phyloP scores from a whole-genome alignment of 2,797 vertebrate genomes.

The Lateolabrax maculatus region DNA sequence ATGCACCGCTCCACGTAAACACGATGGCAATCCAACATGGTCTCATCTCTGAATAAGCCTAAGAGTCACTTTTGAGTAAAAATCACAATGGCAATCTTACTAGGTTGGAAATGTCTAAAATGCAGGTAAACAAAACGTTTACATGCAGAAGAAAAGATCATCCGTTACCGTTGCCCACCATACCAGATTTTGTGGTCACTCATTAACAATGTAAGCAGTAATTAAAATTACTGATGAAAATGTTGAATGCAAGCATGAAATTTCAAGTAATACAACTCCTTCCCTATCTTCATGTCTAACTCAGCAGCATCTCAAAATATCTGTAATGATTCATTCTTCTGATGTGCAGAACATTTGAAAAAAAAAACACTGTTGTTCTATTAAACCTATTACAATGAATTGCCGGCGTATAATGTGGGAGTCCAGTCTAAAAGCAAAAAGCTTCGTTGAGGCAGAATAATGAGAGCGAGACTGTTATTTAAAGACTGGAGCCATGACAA shows the following conservation, averaged over 20 bases:
- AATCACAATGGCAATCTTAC: too few relatives aligned
- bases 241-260: slow-evolving; percentile 17
- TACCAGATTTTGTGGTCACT: slow-evolving; percentile 3
- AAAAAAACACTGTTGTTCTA: slow-evolving; percentile 2
- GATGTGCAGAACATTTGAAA: not conserved
- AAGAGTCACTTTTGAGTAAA: too few relatives aligned
- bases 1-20: too few relatives aligned
- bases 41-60: too few relatives aligned
- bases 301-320: slow-evolving; percentile 47
- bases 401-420: slow-evolving; percentile 49
- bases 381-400: slow-evolving; percentile 57
- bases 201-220: not conserved
- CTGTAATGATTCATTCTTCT: slow-evolving; percentile 41
- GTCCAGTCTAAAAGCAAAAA: slow-evolving; percentile 64
- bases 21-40: too few relatives aligned
- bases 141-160: not conserved
- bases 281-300: slow-evolving; percentile 16
- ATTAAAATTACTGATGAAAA: not conserved
- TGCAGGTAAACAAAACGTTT: too few relatives aligned
- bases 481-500: slow-evolving; percentile 83
- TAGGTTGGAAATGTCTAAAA: too few relatives aligned
- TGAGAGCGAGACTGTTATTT: slow-evolving; percentile 77
- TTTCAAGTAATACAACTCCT: slow-evolving; percentile 31
- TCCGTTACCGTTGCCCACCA: not conserved
- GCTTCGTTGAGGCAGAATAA: slow-evolving; percentile 72